Conservation (phyloP, 2,113 vertebrate species). For the Corapipo altera region DNA sequence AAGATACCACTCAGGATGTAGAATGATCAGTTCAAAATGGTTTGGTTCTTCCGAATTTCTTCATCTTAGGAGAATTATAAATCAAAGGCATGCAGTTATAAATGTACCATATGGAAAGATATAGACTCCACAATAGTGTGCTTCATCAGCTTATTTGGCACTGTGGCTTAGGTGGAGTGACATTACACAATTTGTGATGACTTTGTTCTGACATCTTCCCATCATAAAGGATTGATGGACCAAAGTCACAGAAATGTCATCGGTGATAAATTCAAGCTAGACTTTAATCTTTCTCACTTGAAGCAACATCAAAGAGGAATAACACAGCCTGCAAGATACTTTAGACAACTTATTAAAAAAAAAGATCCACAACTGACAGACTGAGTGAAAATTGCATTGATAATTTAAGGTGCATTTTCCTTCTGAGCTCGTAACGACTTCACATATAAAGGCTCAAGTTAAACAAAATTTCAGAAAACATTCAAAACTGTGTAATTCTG, state of each 20-base stretch:
- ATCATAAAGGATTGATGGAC: slow-evolving; percentile 39
- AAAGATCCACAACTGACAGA: slow-evolving; percentile 9
- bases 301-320: slow-evolving; percentile 52
- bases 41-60: slow-evolving; percentile 12
- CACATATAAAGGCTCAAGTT: neutral
- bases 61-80: slow-evolving; percentile 39
- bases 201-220: slow-evolving; percentile 56
- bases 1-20: neutral
- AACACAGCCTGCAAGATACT: slow-evolving; percentile 48
- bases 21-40: neutral
- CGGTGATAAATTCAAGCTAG: slow-evolving; percentile 53
- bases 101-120: neutral
- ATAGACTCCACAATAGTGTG: neutral
- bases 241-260: slow-evolving; percentile 61
- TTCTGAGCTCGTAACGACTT: neutral
- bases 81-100: slow-evolving; percentile 23
- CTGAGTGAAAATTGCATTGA: slow-evolving; percentile 36
- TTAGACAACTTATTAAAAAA: slow-evolving; percentile 48
- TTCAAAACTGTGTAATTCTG: neutral
- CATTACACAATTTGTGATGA: slow-evolving; percentile 47
- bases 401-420: slow-evolving; percentile 17
- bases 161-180: slow-evolving; percentile 33
- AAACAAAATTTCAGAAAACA: neutral
- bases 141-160: slow-evolving; percentile 49
- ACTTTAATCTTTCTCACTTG: slow-evolving; percentile 55